Percentiles rank a stretch among this genome's conserved stretches.
phyloP scores from a whole-genome alignment of 2,888 invertebrate genomes.

The Periphyllus acericola region DNA sequence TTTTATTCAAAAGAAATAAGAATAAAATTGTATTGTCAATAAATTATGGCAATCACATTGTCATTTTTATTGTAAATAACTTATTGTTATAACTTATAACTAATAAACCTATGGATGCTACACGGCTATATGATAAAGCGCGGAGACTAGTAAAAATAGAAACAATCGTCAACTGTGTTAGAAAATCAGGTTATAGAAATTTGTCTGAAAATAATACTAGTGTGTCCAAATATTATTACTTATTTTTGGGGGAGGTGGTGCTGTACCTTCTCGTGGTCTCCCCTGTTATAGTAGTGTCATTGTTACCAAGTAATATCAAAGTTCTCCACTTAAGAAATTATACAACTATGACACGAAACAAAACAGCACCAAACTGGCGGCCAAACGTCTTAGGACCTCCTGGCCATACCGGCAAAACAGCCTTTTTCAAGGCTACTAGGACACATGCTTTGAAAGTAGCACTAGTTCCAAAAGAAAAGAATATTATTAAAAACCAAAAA shows the following conservation, averaged over 20 bases:
- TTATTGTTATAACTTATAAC: too few species aligned
- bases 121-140: too few species aligned
- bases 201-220: too few species aligned
- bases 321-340: neutral
- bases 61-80: too few species aligned
- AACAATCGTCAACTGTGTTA: too few species aligned
- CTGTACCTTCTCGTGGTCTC: conserved; percentile 26
- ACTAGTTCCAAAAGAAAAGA: neutral
- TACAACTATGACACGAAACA: neutral
- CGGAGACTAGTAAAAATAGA: too few species aligned
- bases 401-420: conserved; percentile 8
- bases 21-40: too few species aligned
- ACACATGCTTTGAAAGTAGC: conserved; percentile 15
- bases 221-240: too few species aligned
- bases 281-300: conserved; percentile 14
- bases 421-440: conserved; percentile 21
- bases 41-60: too few species aligned
- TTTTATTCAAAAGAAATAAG: too few species aligned
- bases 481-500: conserved; percentile 15
- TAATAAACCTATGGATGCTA: too few species aligned
- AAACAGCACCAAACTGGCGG: neutral
- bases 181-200: too few species aligned
- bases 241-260: neutral
- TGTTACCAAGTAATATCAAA: conserved; percentile 1
- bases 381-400: conserved; percentile 2